Base-by-base conservation (phyloP, 2,888 invertebrate genomes). In the Temnothorax rugatulus region DNA sequence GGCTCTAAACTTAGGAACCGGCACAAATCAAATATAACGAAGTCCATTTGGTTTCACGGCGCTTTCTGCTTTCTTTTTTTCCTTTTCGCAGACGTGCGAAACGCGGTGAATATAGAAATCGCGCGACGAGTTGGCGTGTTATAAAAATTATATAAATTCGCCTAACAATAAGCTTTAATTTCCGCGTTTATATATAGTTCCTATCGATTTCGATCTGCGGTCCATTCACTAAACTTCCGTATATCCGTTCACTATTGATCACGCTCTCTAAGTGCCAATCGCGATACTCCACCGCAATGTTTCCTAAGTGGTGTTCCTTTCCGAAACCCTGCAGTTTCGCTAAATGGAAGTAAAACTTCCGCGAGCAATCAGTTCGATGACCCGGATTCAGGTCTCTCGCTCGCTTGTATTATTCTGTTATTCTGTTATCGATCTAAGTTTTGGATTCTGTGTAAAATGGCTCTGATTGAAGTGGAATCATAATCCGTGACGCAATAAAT, bases 1-100 rank as follows among this genome's bases (percentile, higher is more conserved):
- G 34, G 25, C 76, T 86, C 85, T 86, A 86, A 84, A 86, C 84
- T 84, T 81, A 86, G 84, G 81, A 77, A 68, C 66, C 52, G 34
- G 47, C 57, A 38, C 61, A 57, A 71, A 54, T 73, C 66, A 47
- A 85, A 82, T 57, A 61, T 69, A 75, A 85, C 52, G 9, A 59
- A 74, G 75, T 44, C 34, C 52, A 34, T 57, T 52, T 25, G 74
- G 15, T 59, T 50, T 63, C 54, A 29, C 25, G 38, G 50, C 18
- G 15, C 61, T 61, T 61, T 41, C 18, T 41, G 21, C 47, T 9
- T 50, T 5, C 5, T 29, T 11, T 25, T 47, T 29, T 29, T 59
- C 13, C 34, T 18, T 34, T 34, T 57, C 21, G 15, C 34, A 44
- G 15, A 77, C n/a, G 2, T 18, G 13, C 34, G 9, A 69, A 44